A percentile compares a stretch with the other conserved stretches of the same genome.
Conservation (phyloP, 2,113 vertebrate species). For the Elephas maximus region DNA sequence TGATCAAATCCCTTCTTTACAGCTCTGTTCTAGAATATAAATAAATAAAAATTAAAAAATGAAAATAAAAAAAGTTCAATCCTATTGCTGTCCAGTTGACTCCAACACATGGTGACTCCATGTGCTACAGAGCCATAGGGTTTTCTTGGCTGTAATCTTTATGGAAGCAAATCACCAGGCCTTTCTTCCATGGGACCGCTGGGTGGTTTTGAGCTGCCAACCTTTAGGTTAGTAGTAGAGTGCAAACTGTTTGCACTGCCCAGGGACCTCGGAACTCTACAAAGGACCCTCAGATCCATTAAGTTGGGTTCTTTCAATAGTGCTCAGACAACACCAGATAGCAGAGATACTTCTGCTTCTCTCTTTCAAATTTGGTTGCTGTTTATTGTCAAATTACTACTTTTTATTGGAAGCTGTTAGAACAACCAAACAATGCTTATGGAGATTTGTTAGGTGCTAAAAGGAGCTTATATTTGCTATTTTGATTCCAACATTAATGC, state of each 20-base stretch:
- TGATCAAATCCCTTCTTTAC: not conserved
- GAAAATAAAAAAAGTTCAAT: not conserved
- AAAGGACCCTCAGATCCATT: not conserved
- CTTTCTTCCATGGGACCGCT: not conserved
- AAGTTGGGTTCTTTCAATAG: not conserved
- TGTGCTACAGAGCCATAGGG: not conserved
- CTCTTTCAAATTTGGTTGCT: not conserved
- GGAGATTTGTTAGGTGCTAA: not conserved
- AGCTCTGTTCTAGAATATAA: not conserved
- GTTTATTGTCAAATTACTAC: not conserved
- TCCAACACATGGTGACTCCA: not conserved
- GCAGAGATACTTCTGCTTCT: not conserved
- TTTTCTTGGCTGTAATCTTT: not conserved
- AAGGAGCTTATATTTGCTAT: conserved; percentile 7
- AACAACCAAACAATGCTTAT: not conserved
- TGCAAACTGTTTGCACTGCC: not conserved
- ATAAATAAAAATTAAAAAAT: not conserved
- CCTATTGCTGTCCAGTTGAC: not conserved
- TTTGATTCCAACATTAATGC: conserved; percentile 41
- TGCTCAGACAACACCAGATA: not conserved
- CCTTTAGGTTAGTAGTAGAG: not conserved
- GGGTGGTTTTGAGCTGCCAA: not conserved
- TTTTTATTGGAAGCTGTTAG: not conserved
- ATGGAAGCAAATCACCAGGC: not conserved
- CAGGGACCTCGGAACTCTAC: not conserved